Conservation (phyloP, 2,888 invertebrate genomes). For the Julus scandinavius region DNA sequence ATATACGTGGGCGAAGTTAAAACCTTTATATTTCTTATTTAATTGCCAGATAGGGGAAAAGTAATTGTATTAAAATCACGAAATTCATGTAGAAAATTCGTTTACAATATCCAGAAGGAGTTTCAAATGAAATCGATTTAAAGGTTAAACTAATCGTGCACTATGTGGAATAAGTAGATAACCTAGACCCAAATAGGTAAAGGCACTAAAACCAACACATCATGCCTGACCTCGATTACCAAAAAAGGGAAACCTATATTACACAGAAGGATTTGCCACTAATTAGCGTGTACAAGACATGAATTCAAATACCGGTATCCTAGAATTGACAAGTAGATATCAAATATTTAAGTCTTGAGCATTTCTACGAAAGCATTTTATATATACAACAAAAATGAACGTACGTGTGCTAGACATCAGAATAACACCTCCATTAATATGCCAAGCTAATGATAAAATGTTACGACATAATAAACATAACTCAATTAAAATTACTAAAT, state of each 20-base stretch:
- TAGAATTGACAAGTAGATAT: not conserved
- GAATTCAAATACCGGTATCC: not conserved
- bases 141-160: constrained; percentile 22
- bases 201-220: not conserved
- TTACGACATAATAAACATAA: not conserved
- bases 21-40: not conserved
- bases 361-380: not conserved
- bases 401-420: too few species aligned
- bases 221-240: constrained; percentile 34
- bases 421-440: too few species aligned
- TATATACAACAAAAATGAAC: too few species aligned
- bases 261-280: constrained; percentile 12
- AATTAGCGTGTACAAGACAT: constrained; percentile 19
- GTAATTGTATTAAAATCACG: not conserved
- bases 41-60: not conserved
- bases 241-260: constrained; percentile 38
- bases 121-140: not conserved
- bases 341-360: not conserved
- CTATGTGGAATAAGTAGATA: constrained; percentile 1
- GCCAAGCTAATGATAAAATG: too few species aligned
- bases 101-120: not conserved
- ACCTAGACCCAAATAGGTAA: constrained; percentile 22
- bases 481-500: not conserved
- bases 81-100: not conserved
- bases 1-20: not conserved